phyloP scores from a whole-genome alignment of 2,888 invertebrate species.

The Drosophila eohydei region DNA sequence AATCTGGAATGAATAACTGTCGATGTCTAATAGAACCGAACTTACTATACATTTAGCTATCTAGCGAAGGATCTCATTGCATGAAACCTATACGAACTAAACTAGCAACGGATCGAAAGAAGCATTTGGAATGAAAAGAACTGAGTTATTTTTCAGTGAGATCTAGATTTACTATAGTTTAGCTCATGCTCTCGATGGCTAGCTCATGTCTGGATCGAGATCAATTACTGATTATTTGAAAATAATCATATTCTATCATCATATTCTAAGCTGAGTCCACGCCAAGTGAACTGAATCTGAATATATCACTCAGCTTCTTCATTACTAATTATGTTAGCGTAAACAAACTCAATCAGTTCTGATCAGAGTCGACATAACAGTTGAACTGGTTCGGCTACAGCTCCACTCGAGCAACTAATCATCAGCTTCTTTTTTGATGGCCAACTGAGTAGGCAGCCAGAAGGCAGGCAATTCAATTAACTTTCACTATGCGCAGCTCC shows the following conservation, averaged over 20 bases:
- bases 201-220: not conserved
- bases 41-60: not conserved
- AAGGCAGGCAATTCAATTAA: constrained; percentile 54
- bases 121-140: not conserved
- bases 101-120: not conserved
- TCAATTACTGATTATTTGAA: not conserved
- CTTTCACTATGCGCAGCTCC: constrained; percentile 51
- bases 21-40: not conserved
- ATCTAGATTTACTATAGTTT: not conserved
- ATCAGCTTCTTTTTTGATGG: constrained; percentile 13
- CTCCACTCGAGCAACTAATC: constrained; percentile 1
- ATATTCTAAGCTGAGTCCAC: not conserved
- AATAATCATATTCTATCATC: not conserved
- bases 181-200: not conserved
- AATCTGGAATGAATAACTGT: not conserved
- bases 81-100: not conserved
- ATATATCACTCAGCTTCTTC: not conserved
- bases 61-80: not conserved
- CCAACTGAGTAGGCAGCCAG: constrained; percentile 22
- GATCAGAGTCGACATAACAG: not conserved
- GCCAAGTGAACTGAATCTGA: not conserved
- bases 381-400: constrained; percentile 5
- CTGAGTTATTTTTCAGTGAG: not conserved
- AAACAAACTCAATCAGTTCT: not conserved
- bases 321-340: not conserved